A percentile compares a stretch with the other conserved stretches of the same genome.
Conservation (phyloP, 92 coral and sea anemone species). For the Porites divaricata region DNA sequence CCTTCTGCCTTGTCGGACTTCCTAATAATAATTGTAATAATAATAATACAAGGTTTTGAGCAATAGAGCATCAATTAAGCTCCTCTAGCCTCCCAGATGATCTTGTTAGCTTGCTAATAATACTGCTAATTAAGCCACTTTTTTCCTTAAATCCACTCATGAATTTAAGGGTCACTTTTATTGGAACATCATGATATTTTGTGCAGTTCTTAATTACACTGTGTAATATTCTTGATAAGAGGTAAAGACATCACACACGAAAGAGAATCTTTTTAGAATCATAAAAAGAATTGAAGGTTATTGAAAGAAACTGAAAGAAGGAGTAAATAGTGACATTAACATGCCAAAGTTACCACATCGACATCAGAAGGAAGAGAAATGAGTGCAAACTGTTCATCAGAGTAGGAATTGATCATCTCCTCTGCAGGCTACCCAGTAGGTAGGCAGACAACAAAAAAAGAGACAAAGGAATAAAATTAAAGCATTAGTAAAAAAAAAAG, state of each 20-base stretch:
- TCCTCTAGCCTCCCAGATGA: too few species aligned
- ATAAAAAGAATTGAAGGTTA: not conserved
- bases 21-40: constrained; percentile 40
- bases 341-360: constrained; percentile 26
- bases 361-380: constrained; percentile 33
- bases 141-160: too few species aligned
- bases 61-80: not conserved
- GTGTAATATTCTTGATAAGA: too few species aligned
- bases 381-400: constrained; percentile 12
- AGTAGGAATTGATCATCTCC: not conserved
- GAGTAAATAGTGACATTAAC: not conserved
- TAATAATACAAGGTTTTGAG: not conserved
- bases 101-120: too few species aligned
- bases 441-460: not conserved
- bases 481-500: not conserved
- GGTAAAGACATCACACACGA: too few species aligned
- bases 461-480: not conserved
- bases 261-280: not conserved
- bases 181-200: too few species aligned
- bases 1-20: constrained; percentile 83
- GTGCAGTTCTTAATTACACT: too few species aligned
- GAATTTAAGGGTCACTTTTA: too few species aligned
- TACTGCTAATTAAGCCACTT: too few species aligned
- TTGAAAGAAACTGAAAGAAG: not conserved
- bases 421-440: constrained; percentile 40